phyloP scores from a whole-genome alignment of 2,888 invertebrate species.

The Agrochola lota region DNA sequence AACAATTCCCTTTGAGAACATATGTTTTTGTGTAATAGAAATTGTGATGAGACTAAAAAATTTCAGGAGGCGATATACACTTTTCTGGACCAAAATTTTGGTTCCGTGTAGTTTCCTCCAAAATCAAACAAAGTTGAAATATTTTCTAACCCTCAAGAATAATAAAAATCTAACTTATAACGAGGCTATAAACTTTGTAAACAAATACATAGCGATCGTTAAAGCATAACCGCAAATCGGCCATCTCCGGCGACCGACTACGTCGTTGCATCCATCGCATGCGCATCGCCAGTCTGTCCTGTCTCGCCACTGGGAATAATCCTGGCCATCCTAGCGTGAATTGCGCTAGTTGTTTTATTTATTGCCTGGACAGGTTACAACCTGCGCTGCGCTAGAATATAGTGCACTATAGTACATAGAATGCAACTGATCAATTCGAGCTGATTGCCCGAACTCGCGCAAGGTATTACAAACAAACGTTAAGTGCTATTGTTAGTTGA shows the following conservation, averaged over 20 bases:
- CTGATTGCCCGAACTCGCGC: constrained; percentile 62
- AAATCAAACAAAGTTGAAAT: constrained; percentile 10
- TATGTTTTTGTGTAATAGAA: background rate
- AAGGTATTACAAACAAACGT: constrained; percentile 56
- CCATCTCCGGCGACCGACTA: constrained; percentile 57
- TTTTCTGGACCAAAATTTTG: background rate
- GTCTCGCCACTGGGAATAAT: constrained; percentile 63
- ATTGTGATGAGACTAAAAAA: background rate
- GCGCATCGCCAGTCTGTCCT: constrained; percentile 37
- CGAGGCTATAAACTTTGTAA: constrained; percentile 40
- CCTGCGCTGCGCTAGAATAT: constrained; percentile 48
- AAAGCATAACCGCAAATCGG: constrained; percentile 64
- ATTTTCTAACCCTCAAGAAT: background rate
- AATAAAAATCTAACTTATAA: constrained; percentile 12
- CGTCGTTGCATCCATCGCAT: constrained; percentile 34
- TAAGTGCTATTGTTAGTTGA: constrained; percentile 43
- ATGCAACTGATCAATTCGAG: constrained; percentile 66
- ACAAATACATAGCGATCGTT: constrained; percentile 49
- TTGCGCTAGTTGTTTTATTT: constrained; percentile 69
- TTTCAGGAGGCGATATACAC: background rate
- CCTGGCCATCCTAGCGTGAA: constrained; percentile 74
- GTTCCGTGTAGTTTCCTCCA: background rate
- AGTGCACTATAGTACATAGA: constrained; percentile 46
- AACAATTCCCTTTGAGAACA: constrained; percentile 14
- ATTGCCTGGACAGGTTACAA: constrained; percentile 63